These are phyloP conservation scores for Gobio gobio DNA, from an alignment of 2,113 vertebrate genomes.

Conservation along the genomic window DNA sequence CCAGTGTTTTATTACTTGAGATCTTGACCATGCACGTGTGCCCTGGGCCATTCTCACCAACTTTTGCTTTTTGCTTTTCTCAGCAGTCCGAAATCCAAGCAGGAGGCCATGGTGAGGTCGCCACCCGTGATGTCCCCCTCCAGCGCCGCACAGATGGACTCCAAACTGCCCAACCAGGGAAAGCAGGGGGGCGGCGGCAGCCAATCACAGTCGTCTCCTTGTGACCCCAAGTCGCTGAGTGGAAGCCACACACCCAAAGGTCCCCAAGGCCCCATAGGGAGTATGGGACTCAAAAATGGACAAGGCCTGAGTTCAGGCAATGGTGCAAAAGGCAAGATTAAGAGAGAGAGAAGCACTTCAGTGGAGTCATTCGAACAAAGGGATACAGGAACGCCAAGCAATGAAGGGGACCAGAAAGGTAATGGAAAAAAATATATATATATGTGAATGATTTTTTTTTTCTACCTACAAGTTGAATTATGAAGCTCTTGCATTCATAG, in stretches of 20 bases:
- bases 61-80: conserved; percentile 50
- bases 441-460: neutral
- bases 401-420: conserved; percentile 92
- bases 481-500: neutral
- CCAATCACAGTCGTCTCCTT: conserved; percentile 97
- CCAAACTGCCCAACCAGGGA: conserved; percentile 98
- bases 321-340: conserved; percentile 96
- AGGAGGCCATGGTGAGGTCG: conserved; percentile 99
- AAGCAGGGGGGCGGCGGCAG: conserved; percentile 94
- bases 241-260: conserved; percentile 86
- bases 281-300: conserved; percentile 96
- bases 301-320: conserved; percentile 87
- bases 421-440: conserved; percentile 10
- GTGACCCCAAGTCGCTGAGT: conserved; percentile 89
- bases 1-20: neutral
- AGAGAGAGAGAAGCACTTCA: conserved; percentile 95
- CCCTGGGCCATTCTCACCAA: conserved; percentile 12
- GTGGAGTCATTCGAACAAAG: conserved; percentile 96
- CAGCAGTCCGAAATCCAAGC: conserved; percentile 98
- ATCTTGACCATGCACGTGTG: neutral
- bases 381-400: conserved; percentile 90
- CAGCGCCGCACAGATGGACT: conserved; percentile 97
- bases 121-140: conserved; percentile 99
- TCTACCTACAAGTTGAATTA: neutral
- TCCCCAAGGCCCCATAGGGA: conserved; percentile 87